Percentiles rank a stretch among this genome's conserved stretches.
Evolutionary conservation across 2,797 vertebrate genomes (phyloP).

Genomic region (Lutjanus campechanus): DNA sequence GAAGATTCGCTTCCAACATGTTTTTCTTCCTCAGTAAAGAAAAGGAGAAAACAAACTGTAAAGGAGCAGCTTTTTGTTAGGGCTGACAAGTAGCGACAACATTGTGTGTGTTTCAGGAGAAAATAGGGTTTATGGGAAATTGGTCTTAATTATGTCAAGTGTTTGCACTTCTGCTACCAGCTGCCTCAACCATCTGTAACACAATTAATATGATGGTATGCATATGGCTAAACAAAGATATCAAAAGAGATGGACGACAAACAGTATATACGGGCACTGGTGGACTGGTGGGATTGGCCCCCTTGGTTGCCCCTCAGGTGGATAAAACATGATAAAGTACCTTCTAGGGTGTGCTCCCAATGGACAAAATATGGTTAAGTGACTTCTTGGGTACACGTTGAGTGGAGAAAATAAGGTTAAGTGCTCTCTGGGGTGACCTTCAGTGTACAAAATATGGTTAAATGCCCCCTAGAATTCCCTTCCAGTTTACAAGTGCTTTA

Average conservation of each 20-base stretch:
- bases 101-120: neutral
- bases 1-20: neutral
- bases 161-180: neutral
- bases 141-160: neutral
- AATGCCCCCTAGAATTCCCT: no score
- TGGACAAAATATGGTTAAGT: no score
- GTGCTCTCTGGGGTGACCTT: no score
- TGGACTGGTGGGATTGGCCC: no score
- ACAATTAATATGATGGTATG: neutral
- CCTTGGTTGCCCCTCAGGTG: no score
- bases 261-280: neutral
- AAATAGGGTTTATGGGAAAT: neutral
- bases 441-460: no score
- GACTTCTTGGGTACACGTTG: no score
- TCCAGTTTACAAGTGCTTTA: no score
- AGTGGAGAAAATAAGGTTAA: no score
- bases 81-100: neutral
- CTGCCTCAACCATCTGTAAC: slow-evolving; percentile 7
- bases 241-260: neutral
- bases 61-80: neutral
- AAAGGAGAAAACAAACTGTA: neutral
- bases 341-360: no score
- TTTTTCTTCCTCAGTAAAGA: slow-evolving; percentile 7
- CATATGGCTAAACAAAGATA: neutral
- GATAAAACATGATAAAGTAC: no score